Conservation (phyloP, 2,113 vertebrate genomes). For the human (Homo sapiens) region DNA sequence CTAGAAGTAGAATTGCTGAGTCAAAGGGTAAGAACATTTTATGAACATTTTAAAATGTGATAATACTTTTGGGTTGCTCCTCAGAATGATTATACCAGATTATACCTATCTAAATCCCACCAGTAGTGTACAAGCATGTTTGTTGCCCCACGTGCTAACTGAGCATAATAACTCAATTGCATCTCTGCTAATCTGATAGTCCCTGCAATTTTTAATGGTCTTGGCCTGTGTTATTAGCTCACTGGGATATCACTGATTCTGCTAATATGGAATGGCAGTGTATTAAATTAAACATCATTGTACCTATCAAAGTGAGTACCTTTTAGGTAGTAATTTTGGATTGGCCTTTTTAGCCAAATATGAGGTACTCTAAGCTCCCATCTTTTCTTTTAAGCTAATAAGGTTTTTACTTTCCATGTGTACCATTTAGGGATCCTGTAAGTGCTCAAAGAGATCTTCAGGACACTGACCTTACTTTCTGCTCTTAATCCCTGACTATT, state of each 20-base stretch:
- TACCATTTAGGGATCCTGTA: not conserved
- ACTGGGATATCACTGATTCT: not conserved
- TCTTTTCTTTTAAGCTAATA: slow-evolving; percentile 23
- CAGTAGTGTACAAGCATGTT: not conserved
- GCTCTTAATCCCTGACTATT: not conserved
- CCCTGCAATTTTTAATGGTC: not conserved
- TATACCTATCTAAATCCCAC: not conserved
- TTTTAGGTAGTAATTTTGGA: not conserved
- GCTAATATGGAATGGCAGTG: not conserved
- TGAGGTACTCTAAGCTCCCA: not conserved
- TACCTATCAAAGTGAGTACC: not conserved
- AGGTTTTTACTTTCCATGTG: not conserved
- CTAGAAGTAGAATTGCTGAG: not conserved
- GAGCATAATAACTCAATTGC: not conserved
- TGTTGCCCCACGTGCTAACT: not conserved
- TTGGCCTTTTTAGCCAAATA: not conserved
- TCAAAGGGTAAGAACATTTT: slow-evolving; percentile 17
- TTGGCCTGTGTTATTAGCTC: not conserved
- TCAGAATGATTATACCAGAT: not conserved
- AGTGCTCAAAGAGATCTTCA: not conserved
- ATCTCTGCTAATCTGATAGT: not conserved
- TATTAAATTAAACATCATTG: not conserved
- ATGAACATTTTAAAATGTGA: slow-evolving; percentile 20
- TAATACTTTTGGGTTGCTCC: not conserved
- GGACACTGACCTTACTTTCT: not conserved